Conservation (phyloP, 2,888 invertebrate genomes). For the Apoderus coryli region DNA sequence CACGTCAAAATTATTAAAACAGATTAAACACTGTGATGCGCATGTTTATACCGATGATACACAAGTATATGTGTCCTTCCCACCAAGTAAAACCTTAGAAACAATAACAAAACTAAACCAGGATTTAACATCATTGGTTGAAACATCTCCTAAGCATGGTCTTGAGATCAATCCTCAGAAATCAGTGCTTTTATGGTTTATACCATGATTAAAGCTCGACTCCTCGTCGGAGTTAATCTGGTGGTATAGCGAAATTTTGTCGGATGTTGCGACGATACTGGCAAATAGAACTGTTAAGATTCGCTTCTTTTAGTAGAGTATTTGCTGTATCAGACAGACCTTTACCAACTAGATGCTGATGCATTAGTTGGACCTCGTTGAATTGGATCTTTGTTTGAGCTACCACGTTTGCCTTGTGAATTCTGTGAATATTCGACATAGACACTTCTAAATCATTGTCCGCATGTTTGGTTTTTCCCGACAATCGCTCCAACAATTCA, state of each 20-base stretch:
- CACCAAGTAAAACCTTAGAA: too few species aligned
- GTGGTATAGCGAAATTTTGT: constrained; percentile 34
- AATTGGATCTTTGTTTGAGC: constrained; percentile 92
- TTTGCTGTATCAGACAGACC: constrained; percentile 62
- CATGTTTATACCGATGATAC: too few species aligned
- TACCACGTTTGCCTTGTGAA: constrained; percentile 67
- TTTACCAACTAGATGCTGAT: constrained; percentile 68
- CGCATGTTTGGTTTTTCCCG: constrained; percentile 76
- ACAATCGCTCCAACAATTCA: constrained; percentile 77
- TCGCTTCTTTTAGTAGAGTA: constrained; percentile 63
- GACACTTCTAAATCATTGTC: constrained; percentile 72
- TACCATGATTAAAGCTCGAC: too few species aligned
- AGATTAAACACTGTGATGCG: too few species aligned
- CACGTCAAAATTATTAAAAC: too few species aligned
- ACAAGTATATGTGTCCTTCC: too few species aligned
- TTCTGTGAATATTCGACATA: constrained; percentile 76
- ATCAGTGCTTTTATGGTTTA: too few species aligned
- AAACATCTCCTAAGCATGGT: too few species aligned
- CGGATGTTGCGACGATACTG: constrained; percentile 26
- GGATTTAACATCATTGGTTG: too few species aligned
- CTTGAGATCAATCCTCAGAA: too few species aligned
- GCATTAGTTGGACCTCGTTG: constrained; percentile 86
- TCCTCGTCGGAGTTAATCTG: constrained; percentile 37
- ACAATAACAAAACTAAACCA: too few species aligned
- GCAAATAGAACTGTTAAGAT: constrained; percentile 41